Conservation (phyloP, 2,888 invertebrate genomes). For the Apantesis nais region DNA sequence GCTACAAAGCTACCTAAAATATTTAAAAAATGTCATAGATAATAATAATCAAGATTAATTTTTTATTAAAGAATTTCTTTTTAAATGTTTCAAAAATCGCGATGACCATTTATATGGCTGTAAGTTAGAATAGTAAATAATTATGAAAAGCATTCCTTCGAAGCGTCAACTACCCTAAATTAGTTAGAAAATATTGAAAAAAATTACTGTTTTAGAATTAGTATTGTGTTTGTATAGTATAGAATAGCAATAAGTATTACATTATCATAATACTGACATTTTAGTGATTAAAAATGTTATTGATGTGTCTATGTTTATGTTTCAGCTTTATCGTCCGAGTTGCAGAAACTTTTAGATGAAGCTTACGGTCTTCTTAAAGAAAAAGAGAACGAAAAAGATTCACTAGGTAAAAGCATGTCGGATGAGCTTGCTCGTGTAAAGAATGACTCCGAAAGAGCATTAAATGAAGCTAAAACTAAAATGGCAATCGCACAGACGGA, state of each 20-base stretch:
- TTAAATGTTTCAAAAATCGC: no score
- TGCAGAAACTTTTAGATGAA: conserved; percentile 82
- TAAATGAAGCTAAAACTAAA: conserved; percentile 86
- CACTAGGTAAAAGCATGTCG: conserved; percentile 79
- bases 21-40: no score
- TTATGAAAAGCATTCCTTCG: not conserved
- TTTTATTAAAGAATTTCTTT: no score
- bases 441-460: conserved; percentile 81
- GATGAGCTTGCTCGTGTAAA: conserved; percentile 77
- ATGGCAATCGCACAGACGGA: conserved; percentile 88
- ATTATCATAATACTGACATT: not conserved
- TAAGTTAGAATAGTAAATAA: not conserved
- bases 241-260: not conserved
- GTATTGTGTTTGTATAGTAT: no score
- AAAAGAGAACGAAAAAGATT: conserved; percentile 82
- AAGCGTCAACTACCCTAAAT: not conserved
- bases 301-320: conserved; percentile 26
- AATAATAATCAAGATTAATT: no score
- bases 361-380: conserved; percentile 82
- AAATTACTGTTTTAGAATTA: not conserved
- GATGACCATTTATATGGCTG: no score
- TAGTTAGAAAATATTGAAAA: not conserved
- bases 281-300: not conserved
- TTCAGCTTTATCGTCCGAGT: conserved; percentile 80
- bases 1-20: no score